These are phyloP conservation scores for Sylvietta virens DNA, from an alignment of 2,113 vertebrate genomes.

Conservation along the genomic window DNA sequence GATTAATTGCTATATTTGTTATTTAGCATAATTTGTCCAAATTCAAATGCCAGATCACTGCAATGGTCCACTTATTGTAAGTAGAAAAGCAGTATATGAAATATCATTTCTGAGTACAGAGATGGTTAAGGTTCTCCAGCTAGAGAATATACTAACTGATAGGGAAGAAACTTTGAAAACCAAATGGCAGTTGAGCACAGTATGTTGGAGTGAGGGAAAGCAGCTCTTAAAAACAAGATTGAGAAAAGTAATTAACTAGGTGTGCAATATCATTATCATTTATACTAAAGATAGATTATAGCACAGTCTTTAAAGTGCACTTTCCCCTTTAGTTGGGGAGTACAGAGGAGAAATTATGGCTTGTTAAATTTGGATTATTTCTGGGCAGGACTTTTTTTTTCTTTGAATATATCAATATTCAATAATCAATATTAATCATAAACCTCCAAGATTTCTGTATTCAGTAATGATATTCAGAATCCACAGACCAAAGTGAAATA, in stretches of 20 bases:
- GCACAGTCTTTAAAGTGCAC: not conserved
- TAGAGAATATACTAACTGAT: not conserved
- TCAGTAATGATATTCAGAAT: not conserved
- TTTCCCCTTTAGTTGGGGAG: not conserved
- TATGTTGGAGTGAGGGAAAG: not conserved
- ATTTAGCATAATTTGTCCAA: constrained; percentile 11
- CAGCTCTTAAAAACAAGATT: not conserved
- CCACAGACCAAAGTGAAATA: constrained; percentile 15
- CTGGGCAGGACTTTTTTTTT: not conserved
- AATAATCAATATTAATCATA: not conserved
- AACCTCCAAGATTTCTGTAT: not conserved
- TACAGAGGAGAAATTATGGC: not conserved
- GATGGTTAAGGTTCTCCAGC: not conserved
- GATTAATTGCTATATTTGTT: constrained; percentile 37
- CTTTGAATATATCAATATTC: not conserved
- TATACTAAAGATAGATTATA: not conserved
- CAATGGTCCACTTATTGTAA: not conserved
- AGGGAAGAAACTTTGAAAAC: not conserved
- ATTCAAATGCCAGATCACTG: constrained; percentile 13
- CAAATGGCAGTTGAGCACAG: not conserved
- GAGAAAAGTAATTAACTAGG: not conserved
- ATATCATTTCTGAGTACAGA: not conserved
- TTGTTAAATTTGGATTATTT: not conserved
- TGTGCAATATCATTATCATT: not conserved
- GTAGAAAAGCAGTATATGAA: not conserved